phyloP scores from a whole-genome alignment of 2,113 vertebrate genomes.

The Engraulis encrasicolus region DNA sequence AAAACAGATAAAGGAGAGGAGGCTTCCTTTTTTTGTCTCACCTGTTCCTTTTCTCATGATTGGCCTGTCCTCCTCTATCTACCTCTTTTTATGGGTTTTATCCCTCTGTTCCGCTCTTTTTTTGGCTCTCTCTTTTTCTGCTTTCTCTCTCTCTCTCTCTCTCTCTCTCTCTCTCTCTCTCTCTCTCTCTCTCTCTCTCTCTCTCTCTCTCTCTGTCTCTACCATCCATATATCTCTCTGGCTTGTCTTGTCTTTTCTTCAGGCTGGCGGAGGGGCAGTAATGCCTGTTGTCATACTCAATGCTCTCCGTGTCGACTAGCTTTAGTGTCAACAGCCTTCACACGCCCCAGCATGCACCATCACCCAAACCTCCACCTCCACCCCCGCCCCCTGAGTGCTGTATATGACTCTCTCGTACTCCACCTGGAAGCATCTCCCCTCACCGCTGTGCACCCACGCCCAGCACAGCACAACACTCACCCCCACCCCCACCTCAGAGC shows the following conservation, averaged over 20 bases:
- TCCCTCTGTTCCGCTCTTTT: too few relatives aligned
- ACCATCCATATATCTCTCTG: neutral
- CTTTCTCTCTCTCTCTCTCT: neutral
- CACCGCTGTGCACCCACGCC: too few relatives aligned
- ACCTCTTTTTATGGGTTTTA: too few relatives aligned
- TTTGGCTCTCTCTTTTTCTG: neutral
- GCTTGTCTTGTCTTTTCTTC: neutral
- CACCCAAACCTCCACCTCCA: too few relatives aligned
- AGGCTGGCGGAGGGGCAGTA: neutral
- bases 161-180: neutral
- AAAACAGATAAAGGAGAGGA: neutral
- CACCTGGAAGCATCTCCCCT: too few relatives aligned
- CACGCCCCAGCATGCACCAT: too few relatives aligned
- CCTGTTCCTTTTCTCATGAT: too few relatives aligned
- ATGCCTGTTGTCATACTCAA: neutral
- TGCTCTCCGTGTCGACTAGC: neutral
- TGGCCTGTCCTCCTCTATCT: too few relatives aligned
- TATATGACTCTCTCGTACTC: too few relatives aligned
- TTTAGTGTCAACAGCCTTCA: slow-evolving; percentile 16
- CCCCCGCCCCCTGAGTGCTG: too few relatives aligned
- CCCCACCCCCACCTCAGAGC: too few relatives aligned
- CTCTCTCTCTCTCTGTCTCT: neutral
- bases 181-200: neutral
- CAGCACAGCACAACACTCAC: too few relatives aligned
- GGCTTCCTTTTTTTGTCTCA: neutral